These are phyloP conservation scores for Danaus melanippus DNA, from an alignment of 1,140 invertebrate species.

Conservation along the genomic window DNA sequence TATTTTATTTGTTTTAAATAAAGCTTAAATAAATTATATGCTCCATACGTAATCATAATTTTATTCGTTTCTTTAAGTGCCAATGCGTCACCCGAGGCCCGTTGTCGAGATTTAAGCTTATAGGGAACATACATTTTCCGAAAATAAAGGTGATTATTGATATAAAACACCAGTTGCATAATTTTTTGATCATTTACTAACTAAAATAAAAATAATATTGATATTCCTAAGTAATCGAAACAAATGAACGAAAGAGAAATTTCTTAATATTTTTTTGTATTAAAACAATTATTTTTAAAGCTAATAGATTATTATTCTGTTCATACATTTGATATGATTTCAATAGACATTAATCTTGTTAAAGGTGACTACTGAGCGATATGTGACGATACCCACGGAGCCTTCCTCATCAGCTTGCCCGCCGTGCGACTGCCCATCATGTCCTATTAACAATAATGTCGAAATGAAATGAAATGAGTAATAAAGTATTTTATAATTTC, in stretches of 20 bases:
- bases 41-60: slow-evolving; percentile 18
- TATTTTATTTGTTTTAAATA: too few relatives aligned
- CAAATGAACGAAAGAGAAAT: neutral
- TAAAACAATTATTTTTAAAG: too few relatives aligned
- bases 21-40: too few relatives aligned
- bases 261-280: neutral
- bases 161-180: neutral
- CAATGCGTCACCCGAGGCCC: slow-evolving; percentile 45
- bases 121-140: slow-evolving; percentile 48
- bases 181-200: neutral
- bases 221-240: neutral
- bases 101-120: slow-evolving; percentile 39
- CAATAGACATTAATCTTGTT: slow-evolving; percentile 4
- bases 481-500: slow-evolving; percentile 1
- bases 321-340: neutral
- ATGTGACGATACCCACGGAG: slow-evolving; percentile 30
- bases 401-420: slow-evolving; percentile 30
- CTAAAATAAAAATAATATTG: neutral
- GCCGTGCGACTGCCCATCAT: slow-evolving; percentile 29
- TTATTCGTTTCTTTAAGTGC: slow-evolving; percentile 34
- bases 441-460: slow-evolving; percentile 1
- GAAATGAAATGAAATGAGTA: slow-evolving; percentile 1
- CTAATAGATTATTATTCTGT: too few relatives aligned
- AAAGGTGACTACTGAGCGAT: slow-evolving; percentile 29
- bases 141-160: slow-evolving; percentile 38